These are phyloP conservation scores for Lateolabrax maculatus DNA, from an alignment of 2,797 vertebrate genomes.

Conservation along the genomic window DNA sequence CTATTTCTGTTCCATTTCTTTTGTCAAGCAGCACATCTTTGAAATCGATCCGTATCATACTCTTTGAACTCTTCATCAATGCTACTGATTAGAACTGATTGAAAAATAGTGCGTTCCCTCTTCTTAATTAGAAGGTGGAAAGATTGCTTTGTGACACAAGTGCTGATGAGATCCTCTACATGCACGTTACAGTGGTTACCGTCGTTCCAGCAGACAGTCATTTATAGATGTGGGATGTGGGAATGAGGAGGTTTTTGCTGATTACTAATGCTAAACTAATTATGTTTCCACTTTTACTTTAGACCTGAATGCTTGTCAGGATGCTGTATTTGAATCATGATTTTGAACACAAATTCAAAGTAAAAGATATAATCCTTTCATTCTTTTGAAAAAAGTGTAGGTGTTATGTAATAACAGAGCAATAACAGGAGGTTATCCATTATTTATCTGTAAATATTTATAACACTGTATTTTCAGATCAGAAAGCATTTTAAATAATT, in stretches of 20 bases:
- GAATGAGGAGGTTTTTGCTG: not conserved
- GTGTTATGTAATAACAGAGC: not conserved
- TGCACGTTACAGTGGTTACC: not conserved
- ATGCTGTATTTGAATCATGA: not conserved
- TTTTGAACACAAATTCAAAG: not conserved
- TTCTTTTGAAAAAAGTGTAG: not conserved
- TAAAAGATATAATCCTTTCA: not conserved
- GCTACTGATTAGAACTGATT: not conserved
- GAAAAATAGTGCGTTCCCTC: not conserved
- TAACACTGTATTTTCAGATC: not conserved
- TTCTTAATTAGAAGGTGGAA: not conserved
- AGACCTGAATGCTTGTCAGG: not conserved
- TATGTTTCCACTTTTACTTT: not conserved
- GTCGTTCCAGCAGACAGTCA: too few species aligned
- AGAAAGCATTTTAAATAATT: not conserved
- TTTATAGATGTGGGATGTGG: too few species aligned
- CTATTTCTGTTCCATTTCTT: slow-evolving; percentile 5
- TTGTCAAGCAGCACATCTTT: not conserved
- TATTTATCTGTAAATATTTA: too few species aligned
- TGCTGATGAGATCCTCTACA: too few species aligned
- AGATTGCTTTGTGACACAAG: not conserved
- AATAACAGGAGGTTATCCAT: too few species aligned
- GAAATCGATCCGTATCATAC: not conserved
- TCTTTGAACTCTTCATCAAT: not conserved
- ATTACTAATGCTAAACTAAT: not conserved